Conservation (phyloP, 2,113 vertebrate species). For the Gymnarchus niloticus region DNA sequence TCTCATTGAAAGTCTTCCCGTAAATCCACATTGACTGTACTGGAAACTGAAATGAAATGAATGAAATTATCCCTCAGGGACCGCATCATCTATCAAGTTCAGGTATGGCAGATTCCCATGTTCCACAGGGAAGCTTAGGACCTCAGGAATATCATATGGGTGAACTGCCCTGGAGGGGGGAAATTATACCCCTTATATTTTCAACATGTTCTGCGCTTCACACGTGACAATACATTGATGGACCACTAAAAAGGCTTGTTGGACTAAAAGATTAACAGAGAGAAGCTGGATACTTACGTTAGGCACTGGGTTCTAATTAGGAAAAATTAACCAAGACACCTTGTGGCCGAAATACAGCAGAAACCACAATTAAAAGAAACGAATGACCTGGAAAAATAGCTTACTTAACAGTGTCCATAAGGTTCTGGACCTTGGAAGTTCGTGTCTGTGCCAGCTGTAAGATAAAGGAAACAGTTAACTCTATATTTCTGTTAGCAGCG, state of each 20-base stretch:
- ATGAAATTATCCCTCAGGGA: conserved; percentile 53
- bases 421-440: conserved; percentile 63
- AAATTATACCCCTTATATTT: background rate
- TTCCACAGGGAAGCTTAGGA: conserved; percentile 76
- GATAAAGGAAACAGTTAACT: conserved; percentile 20
- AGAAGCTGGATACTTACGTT: too few species aligned
- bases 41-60: background rate
- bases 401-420: conserved; percentile 74
- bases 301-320: background rate
- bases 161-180: conserved; percentile 65
- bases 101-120: conserved; percentile 69
- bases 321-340: background rate
- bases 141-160: conserved; percentile 75
- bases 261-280: background rate
- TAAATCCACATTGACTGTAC: background rate
- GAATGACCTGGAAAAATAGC: conserved; percentile 21
- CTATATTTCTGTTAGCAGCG: background rate
- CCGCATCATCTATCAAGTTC: conserved; percentile 71
- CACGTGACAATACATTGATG: background rate
- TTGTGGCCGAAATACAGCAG: background rate
- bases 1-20: background rate
- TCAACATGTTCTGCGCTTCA: background rate
- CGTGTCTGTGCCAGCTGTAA: conserved; percentile 77
- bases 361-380: background rate
- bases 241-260: background rate